These are phyloP conservation scores for Drosophila robusta DNA, from an alignment of 2,888 invertebrate genomes.

Conservation along the genomic window DNA sequence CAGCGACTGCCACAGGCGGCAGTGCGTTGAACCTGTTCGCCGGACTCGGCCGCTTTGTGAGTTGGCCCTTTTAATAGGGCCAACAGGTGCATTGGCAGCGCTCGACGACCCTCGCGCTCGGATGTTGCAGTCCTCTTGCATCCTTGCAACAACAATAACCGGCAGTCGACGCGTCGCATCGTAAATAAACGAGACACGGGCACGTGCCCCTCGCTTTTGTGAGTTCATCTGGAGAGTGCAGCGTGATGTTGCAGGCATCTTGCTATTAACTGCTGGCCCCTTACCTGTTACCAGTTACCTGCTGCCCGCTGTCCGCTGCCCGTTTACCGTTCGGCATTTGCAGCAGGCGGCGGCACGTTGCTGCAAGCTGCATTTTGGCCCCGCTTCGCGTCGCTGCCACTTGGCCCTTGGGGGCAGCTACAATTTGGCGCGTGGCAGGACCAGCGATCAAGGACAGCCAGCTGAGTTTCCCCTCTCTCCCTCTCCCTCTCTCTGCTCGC, in stretches of 20 bases:
- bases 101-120: slow-evolving; percentile 29
- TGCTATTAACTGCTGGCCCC: slow-evolving; percentile 29
- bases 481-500: too few species aligned
- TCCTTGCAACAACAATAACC: slow-evolving; percentile 42
- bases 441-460: slow-evolving; percentile 36
- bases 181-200: slow-evolving; percentile 42
- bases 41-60: slow-evolving; percentile 5
- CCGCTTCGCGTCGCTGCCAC: neutral
- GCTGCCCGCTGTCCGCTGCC: slow-evolving; percentile 4
- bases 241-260: slow-evolving; percentile 55
- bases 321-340: slow-evolving; percentile 27
- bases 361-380: slow-evolving; percentile 59
- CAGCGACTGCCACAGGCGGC: neutral
- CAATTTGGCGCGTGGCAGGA: slow-evolving; percentile 53
- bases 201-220: slow-evolving; percentile 51
- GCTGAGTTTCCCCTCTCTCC: slow-evolving; percentile 23
- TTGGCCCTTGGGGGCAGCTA: slow-evolving; percentile 16
- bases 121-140: slow-evolving; percentile 56
- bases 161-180: slow-evolving; percentile 19
- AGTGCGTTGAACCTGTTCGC: slow-evolving; percentile 21
- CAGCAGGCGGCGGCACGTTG: slow-evolving; percentile 30
- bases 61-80: slow-evolving; percentile 50
- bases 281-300: slow-evolving; percentile 25
- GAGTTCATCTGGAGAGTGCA: slow-evolving; percentile 38
- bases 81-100: slow-evolving; percentile 56